Evolutionary conservation across 2,888 invertebrate species (phyloP).

Genomic region (Heterodera filipjevi): DNA sequence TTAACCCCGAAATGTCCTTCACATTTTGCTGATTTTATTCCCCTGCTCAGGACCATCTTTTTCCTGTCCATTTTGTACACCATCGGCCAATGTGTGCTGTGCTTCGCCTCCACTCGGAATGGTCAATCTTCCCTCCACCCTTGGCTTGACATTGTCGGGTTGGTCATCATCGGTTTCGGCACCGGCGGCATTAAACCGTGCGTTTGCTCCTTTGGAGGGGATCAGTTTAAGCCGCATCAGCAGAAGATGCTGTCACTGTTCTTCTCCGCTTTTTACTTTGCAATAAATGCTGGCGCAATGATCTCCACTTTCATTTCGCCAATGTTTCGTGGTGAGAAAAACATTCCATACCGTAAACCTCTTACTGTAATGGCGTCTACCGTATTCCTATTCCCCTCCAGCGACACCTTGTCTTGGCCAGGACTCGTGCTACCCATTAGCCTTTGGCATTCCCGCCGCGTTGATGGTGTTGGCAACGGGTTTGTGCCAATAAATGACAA

Average conservation of each 20-base stretch:
- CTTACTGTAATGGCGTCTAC: neutral
- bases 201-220: conserved; percentile 70
- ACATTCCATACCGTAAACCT: neutral
- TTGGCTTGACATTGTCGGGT: conserved; percentile 59
- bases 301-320: conserved; percentile 88
- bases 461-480: conserved; percentile 81
- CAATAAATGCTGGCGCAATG: conserved; percentile 86
- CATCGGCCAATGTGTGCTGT: conserved; percentile 78
- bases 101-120: conserved; percentile 69
- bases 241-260: conserved; percentile 80
- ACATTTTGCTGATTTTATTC: neutral
- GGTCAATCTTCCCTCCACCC: conserved; percentile 15
- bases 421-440: conserved; percentile 79
- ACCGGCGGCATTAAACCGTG: conserved; percentile 71
- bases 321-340: conserved; percentile 74
- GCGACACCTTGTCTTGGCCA: conserved; percentile 62
- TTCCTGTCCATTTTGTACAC: conserved; percentile 88
- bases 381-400: conserved; percentile 20
- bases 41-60: conserved; percentile 76
- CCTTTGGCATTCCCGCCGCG: conserved; percentile 85
- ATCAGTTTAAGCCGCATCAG: conserved; percentile 70
- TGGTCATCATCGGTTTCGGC: conserved; percentile 67
- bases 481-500: conserved; percentile 73
- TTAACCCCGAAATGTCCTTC: neutral
- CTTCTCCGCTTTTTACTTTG: conserved; percentile 91